Evolutionary conservation across 37 sponge, comb jelly and placozoan species (phyloP).

Genomic region (Ephydatia muelleri): DNA sequence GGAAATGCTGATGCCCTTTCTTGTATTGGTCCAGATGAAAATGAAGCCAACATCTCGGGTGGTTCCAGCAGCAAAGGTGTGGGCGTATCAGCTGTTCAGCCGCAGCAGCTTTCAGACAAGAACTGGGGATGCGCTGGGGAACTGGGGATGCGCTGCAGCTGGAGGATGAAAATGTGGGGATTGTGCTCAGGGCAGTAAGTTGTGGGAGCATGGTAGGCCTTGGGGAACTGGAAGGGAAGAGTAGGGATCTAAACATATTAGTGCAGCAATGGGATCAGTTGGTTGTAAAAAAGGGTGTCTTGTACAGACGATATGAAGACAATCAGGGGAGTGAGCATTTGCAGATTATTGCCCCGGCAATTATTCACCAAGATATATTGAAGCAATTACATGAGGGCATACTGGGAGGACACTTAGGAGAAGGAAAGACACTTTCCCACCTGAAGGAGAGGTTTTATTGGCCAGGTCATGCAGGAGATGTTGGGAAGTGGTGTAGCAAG

Average conservation of each 20-base stretch:
- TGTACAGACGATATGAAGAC: constrained; percentile 14
- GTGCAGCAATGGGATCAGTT: constrained; percentile 18
- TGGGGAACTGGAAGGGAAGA: not conserved
- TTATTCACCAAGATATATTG: not conserved
- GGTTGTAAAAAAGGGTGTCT: constrained; percentile 21
- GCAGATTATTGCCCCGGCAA: not conserved
- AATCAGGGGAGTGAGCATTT: not conserved
- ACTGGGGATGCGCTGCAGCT: not conserved
- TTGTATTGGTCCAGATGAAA: not conserved
- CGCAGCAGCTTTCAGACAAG: not conserved
- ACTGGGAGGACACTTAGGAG: constrained; percentile 10
- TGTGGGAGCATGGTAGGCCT: no score
- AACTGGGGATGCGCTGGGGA: not conserved
- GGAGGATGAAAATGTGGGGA: not conserved
- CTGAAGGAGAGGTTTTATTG: constrained; percentile 30
- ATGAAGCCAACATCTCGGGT: not conserved
- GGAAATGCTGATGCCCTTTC: constrained; percentile 49
- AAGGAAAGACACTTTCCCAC: constrained; percentile 2
- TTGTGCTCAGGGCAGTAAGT: not conserved
- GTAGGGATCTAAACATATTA: not conserved
- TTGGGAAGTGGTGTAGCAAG: not conserved
- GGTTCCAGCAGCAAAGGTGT: not conserved
- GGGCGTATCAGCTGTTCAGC: not conserved
- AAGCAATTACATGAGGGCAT: constrained; percentile 2
- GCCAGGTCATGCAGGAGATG: constrained; percentile 11